These are phyloP conservation scores for Drosophila willistoni DNA, from an alignment of 1,140 invertebrate species.

Conservation along the genomic window DNA sequence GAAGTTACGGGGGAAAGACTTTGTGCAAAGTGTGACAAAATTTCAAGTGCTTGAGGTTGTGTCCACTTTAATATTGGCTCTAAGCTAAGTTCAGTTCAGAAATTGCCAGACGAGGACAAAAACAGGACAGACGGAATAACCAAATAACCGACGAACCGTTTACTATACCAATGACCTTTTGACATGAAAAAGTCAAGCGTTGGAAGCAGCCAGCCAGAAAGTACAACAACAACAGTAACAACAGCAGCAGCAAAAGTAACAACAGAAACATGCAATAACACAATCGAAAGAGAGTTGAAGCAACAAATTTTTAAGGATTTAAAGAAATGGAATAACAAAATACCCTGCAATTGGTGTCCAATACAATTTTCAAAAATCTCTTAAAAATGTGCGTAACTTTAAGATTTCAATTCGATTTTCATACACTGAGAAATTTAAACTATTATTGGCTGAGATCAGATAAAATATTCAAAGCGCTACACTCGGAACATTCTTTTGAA, in stretches of 20 bases:
- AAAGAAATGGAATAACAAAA: background rate
- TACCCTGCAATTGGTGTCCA: conserved; percentile 20
- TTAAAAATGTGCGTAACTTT: no score
- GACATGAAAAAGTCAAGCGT: conserved; percentile 55
- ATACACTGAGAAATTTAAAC: no score
- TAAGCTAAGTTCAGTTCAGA: conserved; percentile 14
- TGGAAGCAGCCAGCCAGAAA: conserved; percentile 49
- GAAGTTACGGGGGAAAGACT: background rate
- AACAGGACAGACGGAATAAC: background rate
- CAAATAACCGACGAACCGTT: conserved; percentile 26
- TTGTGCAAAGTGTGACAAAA: conserved; percentile 40
- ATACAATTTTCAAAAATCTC: no score
- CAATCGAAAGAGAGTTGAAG: background rate
- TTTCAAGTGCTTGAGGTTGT: conserved; percentile 48
- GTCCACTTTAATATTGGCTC: conserved; percentile 60
- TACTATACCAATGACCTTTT: conserved; percentile 71
- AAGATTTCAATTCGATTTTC: no score
- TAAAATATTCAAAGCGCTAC: no score
- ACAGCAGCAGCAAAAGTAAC: conserved; percentile 4
- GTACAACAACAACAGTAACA: conserved; percentile 27
- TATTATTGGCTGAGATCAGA: no score
- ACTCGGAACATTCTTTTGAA: no score
- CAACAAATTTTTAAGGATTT: background rate
- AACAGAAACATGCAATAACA: background rate
- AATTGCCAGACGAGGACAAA: background rate